These are phyloP conservation scores for Ylistrum balloti DNA, from an alignment of 1,140 invertebrate genomes.

Conservation along the genomic window DNA sequence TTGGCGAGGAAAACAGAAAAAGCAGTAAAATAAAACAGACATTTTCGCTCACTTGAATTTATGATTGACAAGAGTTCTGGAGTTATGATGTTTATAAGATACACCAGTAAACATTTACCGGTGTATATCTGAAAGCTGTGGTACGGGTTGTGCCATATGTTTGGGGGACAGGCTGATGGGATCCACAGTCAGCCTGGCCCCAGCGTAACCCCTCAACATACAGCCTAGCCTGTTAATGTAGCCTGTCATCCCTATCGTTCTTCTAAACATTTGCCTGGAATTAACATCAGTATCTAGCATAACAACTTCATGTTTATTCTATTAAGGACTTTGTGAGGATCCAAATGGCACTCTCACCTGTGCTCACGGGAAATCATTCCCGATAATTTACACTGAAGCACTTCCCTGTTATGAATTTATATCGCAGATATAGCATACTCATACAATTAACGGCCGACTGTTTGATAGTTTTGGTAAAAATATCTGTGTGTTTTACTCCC, in stretches of 20 bases:
- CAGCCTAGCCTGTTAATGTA: not conserved
- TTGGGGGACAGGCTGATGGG: not conserved
- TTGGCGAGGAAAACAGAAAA: not conserved
- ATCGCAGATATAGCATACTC: not conserved
- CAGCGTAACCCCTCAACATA: not conserved
- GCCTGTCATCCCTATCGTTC: not conserved
- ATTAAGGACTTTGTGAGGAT: not conserved
- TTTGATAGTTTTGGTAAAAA: not conserved
- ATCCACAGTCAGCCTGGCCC: slow-evolving; percentile 23
- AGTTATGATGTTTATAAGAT: slow-evolving; percentile 20
- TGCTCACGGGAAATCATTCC: not conserved
- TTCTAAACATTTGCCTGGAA: not conserved
- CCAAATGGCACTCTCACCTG: not conserved
- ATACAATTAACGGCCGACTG: not conserved
- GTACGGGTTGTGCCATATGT: slow-evolving; percentile 3
- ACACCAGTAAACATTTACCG: not conserved
- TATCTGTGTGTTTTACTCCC: not conserved
- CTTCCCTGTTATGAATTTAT: slow-evolving; percentile 18
- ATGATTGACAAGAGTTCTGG: slow-evolving; percentile 10
- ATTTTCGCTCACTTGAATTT: not conserved
- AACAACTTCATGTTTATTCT: not conserved
- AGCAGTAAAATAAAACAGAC: not conserved
- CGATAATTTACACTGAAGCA: not conserved
- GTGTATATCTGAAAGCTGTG: not conserved
- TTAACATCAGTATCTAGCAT: not conserved